Evolutionary conservation across 2,797 vertebrate species (phyloP).

Genomic region (Eulemur coronatus): DNA sequence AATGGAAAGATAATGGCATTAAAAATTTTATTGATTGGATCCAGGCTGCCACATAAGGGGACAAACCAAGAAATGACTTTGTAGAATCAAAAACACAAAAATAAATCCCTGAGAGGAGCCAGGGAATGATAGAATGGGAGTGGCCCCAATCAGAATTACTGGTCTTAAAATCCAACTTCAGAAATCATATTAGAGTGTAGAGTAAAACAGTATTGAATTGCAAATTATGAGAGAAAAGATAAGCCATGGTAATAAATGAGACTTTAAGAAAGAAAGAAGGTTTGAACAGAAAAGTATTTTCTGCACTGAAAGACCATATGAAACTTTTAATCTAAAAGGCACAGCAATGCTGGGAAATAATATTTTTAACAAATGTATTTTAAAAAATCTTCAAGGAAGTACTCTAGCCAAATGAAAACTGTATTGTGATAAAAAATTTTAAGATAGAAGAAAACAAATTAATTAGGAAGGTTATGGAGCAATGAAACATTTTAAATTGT

Average conservation of each 20-base stretch:
- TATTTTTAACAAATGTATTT: neutral
- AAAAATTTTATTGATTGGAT: neutral
- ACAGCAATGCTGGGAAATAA: neutral
- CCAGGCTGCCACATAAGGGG: neutral
- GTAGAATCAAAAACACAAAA: slow-evolving; percentile 12
- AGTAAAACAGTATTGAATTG: neutral
- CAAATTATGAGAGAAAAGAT: neutral
- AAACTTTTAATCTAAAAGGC: neutral
- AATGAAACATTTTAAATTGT: neutral
- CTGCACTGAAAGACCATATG: neutral
- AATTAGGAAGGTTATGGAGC: neutral
- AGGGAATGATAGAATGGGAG: neutral
- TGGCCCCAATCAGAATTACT: neutral
- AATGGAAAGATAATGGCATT: slow-evolving; percentile 16
- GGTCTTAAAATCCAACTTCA: neutral
- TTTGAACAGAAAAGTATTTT: slow-evolving; percentile 6
- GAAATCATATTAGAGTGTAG: neutral
- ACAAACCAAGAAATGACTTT: neutral
- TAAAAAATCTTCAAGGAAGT: neutral
- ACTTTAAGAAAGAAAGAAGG: neutral
- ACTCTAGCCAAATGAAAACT: neutral
- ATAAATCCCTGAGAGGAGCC: neutral
- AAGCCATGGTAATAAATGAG: neutral
- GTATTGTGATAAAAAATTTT: neutral
- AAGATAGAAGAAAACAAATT: neutral